Base-by-base conservation (phyloP, 2,888 invertebrate genomes). In the Chironomus riparius region DNA sequence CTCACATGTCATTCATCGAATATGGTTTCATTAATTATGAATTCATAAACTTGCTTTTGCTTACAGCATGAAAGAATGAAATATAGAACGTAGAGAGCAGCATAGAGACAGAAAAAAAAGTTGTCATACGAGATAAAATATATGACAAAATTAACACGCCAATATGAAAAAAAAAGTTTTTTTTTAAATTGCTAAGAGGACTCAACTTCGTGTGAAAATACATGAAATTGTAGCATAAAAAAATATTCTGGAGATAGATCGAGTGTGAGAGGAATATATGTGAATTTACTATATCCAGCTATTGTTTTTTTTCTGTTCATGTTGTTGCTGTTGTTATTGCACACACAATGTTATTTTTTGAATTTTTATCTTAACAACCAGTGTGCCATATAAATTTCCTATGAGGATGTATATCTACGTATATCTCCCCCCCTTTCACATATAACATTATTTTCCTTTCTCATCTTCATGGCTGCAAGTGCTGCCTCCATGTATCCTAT, bases 311-410 rank as follows among this genome's bases (percentile, higher is more conserved):
- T n/a, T n/a, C n/a, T n/a, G n/a, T 38, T 38, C 38, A 38, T 38
- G 38, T 38, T 38, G 38, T 38, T 38, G 38, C 38, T 38, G 38
- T 38, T 28, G 28, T 28, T 28, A 28, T 28, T 28, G 28, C 28
- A 38, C 38, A 38, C 38, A 38, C 38, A 10, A 38, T 10, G 38
- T 38, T 38, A 10, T 38, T 38, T 61, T 73, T 61, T 61, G 38
- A 73, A 38, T 73, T 73, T 73, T 73, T 73, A 61, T 73, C 72
- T 73, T 61, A 73, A 73, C 72, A 56, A 24, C 62, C 24, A 56
- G 22, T 28, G 13, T 22, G 72, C 61, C 24, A 73, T 73, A 38
- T 38, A 73, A 73, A 73, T 62, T 62, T 73, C 38, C 72, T 62
- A 73, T 73, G 72, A 71, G 56, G 71, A 71, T 62, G 62, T 73